Percentiles rank a stretch among this genome's conserved stretches.
Evolutionary conservation across 1,140 invertebrate species (phyloP).

Genomic region (Rhyzopertha dominica): DNA sequence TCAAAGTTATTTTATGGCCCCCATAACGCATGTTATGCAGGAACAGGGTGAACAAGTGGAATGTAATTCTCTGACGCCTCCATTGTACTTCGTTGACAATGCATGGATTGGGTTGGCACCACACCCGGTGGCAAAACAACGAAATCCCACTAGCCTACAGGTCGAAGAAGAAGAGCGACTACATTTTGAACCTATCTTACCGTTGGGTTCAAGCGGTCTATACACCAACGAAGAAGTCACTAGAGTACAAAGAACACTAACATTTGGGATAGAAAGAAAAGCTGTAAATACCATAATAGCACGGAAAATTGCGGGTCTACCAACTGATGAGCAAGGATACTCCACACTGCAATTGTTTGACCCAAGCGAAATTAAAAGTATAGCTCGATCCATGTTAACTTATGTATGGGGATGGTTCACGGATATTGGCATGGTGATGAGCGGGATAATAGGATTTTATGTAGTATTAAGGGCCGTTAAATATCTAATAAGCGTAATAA

Average conservation of each 20-base stretch:
- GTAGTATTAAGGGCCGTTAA: conserved; percentile 3
- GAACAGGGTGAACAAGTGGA: too few species aligned
- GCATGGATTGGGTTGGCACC: conserved; percentile 12
- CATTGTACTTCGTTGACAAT: too few species aligned
- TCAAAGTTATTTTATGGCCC: conserved; percentile 8
- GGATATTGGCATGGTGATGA: conserved; percentile 10
- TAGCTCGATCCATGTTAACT: neutral
- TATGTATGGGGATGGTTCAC: conserved; percentile 17
- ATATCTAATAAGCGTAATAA: conserved; percentile 5
- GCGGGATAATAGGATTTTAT: conserved; percentile 14
- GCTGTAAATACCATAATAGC: conserved; percentile 14
- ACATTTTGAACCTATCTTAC: conserved; percentile 10
- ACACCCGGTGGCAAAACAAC: conserved; percentile 5
- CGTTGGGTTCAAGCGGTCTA: conserved; percentile 10
- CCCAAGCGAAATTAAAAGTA: conserved; percentile 5
- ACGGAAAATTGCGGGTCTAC: conserved; percentile 5
- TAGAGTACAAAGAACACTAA: conserved; percentile 9
- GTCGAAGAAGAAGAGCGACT: too few species aligned
- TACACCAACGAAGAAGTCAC: conserved; percentile 16
- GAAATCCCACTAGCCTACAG: too few species aligned
- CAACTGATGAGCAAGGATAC: conserved; percentile 8
- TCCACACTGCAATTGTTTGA: conserved; percentile 2
- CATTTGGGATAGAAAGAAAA: conserved; percentile 13
- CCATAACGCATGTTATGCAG: conserved; percentile 7
- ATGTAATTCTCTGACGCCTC: conserved; percentile 3